A percentile compares a stretch with the other conserved stretches of the same genome.
These are phyloP conservation scores for Mustelus asterias DNA, from an alignment of 2,113 vertebrate species.

Conservation along the genomic window DNA sequence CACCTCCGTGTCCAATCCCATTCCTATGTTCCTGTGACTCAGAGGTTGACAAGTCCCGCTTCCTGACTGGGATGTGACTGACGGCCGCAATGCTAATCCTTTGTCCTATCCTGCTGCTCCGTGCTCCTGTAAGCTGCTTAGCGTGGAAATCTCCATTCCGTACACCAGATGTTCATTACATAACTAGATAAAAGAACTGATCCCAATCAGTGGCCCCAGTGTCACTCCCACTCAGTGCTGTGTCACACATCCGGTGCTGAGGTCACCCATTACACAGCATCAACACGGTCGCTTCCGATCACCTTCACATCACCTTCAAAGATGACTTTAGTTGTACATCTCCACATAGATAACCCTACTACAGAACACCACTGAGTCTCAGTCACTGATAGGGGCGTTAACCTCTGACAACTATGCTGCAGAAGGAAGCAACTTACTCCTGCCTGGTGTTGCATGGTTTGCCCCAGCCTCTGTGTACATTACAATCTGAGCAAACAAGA, in stretches of 20 bases:
- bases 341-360: neutral
- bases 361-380: neutral
- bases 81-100: neutral
- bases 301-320: neutral
- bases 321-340: neutral
- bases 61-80: neutral
- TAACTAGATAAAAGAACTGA: neutral
- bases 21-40: neutral
- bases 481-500: neutral
- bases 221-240: neutral
- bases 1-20: neutral
- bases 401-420: neutral
- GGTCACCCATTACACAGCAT: neutral
- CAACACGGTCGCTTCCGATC: neutral
- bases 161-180: slow-evolving; percentile 27
- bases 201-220: neutral
- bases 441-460: neutral
- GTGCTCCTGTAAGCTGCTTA: slow-evolving; percentile 18
- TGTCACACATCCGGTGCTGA: neutral
- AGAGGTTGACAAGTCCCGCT: neutral
- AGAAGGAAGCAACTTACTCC: neutral
- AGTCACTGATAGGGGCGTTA: neutral
- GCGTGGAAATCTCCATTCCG: neutral
- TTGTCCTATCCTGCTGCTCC: neutral
- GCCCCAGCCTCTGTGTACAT: neutral